Evolutionary conservation across 2,113 vertebrate species (phyloP).

Genomic region (Ptilorrhoa leucosticta): DNA sequence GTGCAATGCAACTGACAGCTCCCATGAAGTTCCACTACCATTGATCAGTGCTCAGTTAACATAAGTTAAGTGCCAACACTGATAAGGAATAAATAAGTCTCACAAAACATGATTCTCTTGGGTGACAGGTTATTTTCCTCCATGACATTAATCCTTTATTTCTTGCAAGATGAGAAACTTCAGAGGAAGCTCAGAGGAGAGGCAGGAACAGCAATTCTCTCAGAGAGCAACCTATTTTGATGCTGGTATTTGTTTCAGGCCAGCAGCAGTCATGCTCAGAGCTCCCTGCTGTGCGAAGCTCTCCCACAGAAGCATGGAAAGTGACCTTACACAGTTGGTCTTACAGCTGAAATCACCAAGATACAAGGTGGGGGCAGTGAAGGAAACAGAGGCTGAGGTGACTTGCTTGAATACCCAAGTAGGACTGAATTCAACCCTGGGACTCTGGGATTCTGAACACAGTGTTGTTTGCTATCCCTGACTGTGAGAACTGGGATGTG

Average conservation of each 20-base stretch:
- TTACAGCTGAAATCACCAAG: not conserved
- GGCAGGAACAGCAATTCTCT: not conserved
- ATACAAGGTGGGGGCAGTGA: not conserved
- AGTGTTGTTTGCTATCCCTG: not conserved
- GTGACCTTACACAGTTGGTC: not conserved
- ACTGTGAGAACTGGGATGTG: not conserved
- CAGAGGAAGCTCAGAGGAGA: not conserved
- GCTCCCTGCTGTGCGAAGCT: not conserved
- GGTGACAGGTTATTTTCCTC: conserved; percentile 14
- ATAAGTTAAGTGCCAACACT: not conserved
- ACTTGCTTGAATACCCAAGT: not conserved
- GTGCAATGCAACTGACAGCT: not conserved
- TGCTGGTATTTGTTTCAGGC: not conserved
- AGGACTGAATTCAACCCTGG: not conserved
- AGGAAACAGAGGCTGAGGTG: not conserved
- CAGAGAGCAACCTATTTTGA: not conserved
- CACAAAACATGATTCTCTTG: not conserved
- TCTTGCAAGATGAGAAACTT: not conserved
- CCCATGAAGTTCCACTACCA: not conserved
- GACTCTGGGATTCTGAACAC: not conserved
- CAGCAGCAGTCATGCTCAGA: not conserved
- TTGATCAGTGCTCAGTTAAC: not conserved
- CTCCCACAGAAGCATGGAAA: not conserved
- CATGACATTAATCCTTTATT: not conserved
- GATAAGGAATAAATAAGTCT: not conserved